phyloP scores from a whole-genome alignment of 2,797 vertebrate species.

The Squalus acanthias region DNA sequence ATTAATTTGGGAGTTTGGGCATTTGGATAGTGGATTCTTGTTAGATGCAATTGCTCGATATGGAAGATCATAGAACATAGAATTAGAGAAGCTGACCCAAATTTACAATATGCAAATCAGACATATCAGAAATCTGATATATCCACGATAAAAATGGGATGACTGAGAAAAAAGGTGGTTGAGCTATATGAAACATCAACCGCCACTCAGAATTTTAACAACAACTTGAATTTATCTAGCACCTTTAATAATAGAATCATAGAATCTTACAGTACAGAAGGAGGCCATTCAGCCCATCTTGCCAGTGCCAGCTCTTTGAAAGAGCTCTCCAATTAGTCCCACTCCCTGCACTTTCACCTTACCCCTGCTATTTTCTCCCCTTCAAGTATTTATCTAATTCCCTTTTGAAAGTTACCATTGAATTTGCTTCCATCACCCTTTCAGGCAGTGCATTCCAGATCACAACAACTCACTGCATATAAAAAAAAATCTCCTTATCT shows the following conservation, averaged over 20 bases:
- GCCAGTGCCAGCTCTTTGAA: neutral
- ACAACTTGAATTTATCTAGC: neutral
- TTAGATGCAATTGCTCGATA: neutral
- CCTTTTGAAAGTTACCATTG: too few relatives aligned
- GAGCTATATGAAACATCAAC: neutral
- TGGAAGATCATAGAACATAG: neutral
- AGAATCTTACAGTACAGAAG: neutral
- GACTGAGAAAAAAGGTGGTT: neutral
- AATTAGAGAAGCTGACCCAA: neutral
- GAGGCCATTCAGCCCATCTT: neutral
- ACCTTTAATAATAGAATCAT: neutral
- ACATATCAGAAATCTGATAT: neutral
- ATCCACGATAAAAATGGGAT: neutral
- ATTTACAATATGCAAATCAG: neutral
- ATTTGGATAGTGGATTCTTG: neutral
- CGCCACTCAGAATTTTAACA: neutral
- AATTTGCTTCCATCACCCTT: too few relatives aligned
- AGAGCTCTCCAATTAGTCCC: too few relatives aligned
- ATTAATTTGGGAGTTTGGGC: neutral
- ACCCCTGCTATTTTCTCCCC: too few relatives aligned
- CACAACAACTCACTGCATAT: too few relatives aligned
- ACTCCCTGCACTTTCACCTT: too few relatives aligned
- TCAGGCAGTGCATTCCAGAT: too few relatives aligned
- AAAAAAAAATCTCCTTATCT: too few relatives aligned
- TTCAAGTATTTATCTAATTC: too few relatives aligned